These are phyloP conservation scores for Luscinia megarhynchos DNA, from an alignment of 2,797 vertebrate species.

Conservation along the genomic window DNA sequence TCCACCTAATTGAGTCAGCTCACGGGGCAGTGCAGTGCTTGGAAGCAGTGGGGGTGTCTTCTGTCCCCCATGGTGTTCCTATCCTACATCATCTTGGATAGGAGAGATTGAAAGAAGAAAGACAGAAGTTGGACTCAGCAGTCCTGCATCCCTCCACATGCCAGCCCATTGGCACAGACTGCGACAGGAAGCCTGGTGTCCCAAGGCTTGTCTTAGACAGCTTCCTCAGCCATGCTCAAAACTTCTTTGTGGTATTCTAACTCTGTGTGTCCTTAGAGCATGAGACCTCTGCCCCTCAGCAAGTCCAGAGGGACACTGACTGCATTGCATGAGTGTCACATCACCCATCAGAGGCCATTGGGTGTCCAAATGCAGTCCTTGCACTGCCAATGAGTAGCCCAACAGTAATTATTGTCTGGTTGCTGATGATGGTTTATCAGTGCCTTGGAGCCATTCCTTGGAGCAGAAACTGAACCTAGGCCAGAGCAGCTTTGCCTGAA, in stretches of 20 bases:
- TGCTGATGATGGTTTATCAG: not conserved
- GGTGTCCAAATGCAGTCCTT: not conserved
- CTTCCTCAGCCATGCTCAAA: not conserved
- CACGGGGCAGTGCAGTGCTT: not conserved
- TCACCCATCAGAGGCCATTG: not conserved
- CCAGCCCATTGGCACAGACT: not conserved
- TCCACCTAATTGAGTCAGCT: not conserved
- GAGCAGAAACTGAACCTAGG: not conserved
- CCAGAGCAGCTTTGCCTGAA: not conserved
- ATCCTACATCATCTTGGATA: not conserved
- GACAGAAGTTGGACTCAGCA: not conserved
- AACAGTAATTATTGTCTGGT: not conserved
- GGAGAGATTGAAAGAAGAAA: not conserved
- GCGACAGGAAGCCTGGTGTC: not conserved
- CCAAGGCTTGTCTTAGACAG: not conserved
- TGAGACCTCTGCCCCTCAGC: not conserved
- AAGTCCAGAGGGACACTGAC: not conserved
- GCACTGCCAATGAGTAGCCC: not conserved
- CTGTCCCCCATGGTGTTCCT: not conserved
- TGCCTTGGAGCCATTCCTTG: conserved; percentile 10
- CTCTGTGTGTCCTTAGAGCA: not conserved
- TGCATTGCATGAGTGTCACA: not conserved
- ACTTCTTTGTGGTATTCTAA: not conserved
- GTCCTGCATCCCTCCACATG: fast-evolving
- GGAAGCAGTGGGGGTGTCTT: not conserved